Percentiles rank a stretch among this genome's conserved stretches.
phyloP scores from a whole-genome alignment of 1,140 invertebrate genomes.

The Drosophila fuyamai region DNA sequence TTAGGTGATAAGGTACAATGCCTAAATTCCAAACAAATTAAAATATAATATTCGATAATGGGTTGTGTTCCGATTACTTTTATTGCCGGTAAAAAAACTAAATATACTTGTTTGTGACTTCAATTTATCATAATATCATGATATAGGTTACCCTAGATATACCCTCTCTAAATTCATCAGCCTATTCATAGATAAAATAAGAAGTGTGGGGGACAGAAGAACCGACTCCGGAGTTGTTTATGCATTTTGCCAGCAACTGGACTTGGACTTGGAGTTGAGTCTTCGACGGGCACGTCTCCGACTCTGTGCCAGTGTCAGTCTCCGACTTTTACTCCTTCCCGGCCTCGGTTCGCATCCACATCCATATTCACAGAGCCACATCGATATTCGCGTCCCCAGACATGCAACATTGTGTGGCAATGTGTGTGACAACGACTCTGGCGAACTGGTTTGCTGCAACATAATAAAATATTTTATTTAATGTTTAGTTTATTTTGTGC shows the following conservation, averaged over 20 bases:
- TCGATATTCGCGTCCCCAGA: slow-evolving; percentile 21
- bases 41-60: too few species aligned
- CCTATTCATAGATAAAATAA: slow-evolving; percentile 3
- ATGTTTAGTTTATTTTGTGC: slow-evolving; percentile 80
- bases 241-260: slow-evolving; percentile 64
- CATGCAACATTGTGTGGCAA: slow-evolving; percentile 74
- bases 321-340: slow-evolving; percentile 16
- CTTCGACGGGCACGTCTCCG: slow-evolving; percentile 25
- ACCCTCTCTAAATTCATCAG: slow-evolving; percentile 10
- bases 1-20: too few species aligned
- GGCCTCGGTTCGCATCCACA: slow-evolving; percentile 17
- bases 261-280: slow-evolving; percentile 43
- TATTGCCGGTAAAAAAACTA: too few species aligned
- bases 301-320: slow-evolving; percentile 23
- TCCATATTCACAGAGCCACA: slow-evolving; percentile 12
- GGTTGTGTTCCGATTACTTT: too few species aligned
- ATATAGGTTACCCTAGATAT: not conserved
- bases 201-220: slow-evolving; percentile 31
- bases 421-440: slow-evolving; percentile 46
- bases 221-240: slow-evolving; percentile 66
- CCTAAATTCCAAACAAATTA: too few species aligned
- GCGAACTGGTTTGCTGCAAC: slow-evolving; percentile 74
- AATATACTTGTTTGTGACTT: too few species aligned
- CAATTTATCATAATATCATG: too few species aligned
- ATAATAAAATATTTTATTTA: slow-evolving; percentile 84